Evolutionary conservation across 2,888 invertebrate genomes (phyloP), one percentile per base, ranked within the genome.

Genomic region (Phania funesta): DNA sequence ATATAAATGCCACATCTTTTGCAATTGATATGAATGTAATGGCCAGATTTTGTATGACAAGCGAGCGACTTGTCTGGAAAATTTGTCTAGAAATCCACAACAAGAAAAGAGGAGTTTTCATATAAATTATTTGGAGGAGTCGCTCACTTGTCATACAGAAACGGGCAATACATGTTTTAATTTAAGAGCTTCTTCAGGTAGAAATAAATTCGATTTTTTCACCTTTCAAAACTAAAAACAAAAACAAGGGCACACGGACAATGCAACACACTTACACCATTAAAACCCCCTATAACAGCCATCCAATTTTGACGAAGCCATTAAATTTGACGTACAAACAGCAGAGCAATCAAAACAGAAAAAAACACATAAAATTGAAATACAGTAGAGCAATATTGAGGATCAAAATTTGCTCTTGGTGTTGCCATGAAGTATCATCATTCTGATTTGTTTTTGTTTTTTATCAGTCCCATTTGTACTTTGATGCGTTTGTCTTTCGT

Each of bases 401-500:
- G 46, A 18, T 8, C 18, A 62, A 22, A 38, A 13, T 41, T 52
- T 65, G 24, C 16, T 50, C 13, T 20, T 32, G 46, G 32, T 7
- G 29, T 2, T 29, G 24, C 7, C 7, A 18, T 41, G 29, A 13
- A 26, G 11, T 26, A 67, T 67, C 35, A 67, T 54, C 26, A 29
- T 9, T 9, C 7, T 44, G 67, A 44, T 56, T 44, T 68, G 18
- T 44, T 48, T 54, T 35, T 41, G 1, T 54, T 32, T 0, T 38
- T 71, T 71, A 78, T 56, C 62, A 64, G 41, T 58, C 60, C 46
- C 68, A 54, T 38, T 74, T 74, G 24, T 52, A 64, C 16, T 74
- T 50, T 16, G 80, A 70, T 64, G 70, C 70, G 62, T 75, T 80
- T 70, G 62, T 41, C 62, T 44, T 68, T 75, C 54, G 68, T 80